Percentiles rank a stretch among this genome's conserved stretches.
Conservation (phyloP, 2,113 vertebrate species). For the Pomatorhinus ruficollis region DNA sequence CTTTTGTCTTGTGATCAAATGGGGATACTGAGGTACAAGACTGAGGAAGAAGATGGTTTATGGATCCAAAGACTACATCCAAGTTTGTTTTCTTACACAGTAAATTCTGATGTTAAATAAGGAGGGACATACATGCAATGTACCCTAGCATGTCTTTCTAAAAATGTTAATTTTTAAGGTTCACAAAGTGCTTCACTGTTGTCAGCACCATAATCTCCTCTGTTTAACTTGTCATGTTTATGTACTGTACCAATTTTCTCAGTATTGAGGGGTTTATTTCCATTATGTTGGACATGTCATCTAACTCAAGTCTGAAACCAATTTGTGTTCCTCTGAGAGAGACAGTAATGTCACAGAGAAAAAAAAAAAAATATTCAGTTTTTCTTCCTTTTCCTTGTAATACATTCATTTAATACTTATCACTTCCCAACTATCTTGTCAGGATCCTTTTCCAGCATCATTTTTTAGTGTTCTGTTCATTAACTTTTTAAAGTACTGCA, state of each 20-base stretch:
- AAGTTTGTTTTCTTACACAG: not conserved
- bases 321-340: slow-evolving; percentile 23
- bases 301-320: slow-evolving; percentile 28
- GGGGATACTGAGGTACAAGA: not conserved
- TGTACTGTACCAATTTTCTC: slow-evolving; percentile 26
- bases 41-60: not conserved
- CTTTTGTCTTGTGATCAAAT: not conserved
- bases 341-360: not conserved
- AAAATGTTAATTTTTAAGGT: not conserved
- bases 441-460: not conserved
- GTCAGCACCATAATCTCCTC: slow-evolving; percentile 31
- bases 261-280: slow-evolving; percentile 27
- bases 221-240: slow-evolving; percentile 58
- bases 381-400: slow-evolving; percentile 4
- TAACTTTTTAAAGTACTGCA: not conserved
- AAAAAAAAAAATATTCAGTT: not conserved
- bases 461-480: slow-evolving; percentile 28
- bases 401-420: slow-evolving; percentile 22
- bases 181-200: not conserved
- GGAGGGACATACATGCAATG: not conserved
- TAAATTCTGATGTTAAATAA: not conserved
- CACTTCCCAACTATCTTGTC: not conserved
- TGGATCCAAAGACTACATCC: not conserved
- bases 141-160: not conserved
- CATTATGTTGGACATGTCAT: not conserved